Evolutionary conservation across 2,797 vertebrate genomes (phyloP), one percentile per base, ranked within the genome.

Genomic region (Cuniculus paca): DNA sequence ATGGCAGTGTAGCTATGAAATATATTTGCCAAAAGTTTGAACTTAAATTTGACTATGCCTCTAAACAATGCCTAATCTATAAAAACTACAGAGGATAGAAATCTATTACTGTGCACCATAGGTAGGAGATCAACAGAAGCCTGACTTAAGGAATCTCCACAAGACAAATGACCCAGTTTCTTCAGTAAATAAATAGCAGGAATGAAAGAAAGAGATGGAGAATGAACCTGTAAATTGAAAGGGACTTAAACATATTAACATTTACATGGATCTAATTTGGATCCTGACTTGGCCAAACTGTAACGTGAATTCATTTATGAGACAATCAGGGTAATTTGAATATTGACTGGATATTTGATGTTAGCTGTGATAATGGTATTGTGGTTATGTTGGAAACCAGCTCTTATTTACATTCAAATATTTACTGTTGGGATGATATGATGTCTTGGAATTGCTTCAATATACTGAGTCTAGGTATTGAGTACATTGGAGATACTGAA

Each of bases 11-110:
- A 52, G 58, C 87, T 91, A 9, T 95, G 60, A 94, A 90, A 80
- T 94, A 24, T 45, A 91, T 89, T 94, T 96, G 91, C 86, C 80
- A 89, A 20, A 96, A 93, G 61, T 95, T 87, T 95, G 56, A 70
- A 90, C 74, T 81, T 94, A 97, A 97, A 92, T 97, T 74, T 94
- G 52, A 88, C 42, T 78, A 77, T 97, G 79, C n/a, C 93, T 97
- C 89, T 96, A 91, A 58, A 97, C 17, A 90, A 89, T 86, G 87
- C 39, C 24, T 97, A 75, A 82, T 90, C 22, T 96, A 34, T 91
- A 87, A 89, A 94, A 97, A 96, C 79, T 87, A 45, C 45, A 90
- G 78, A 83, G 80, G 70, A 94, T 26, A 86, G 22, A 88, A 96
- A 95, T 58, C 63, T 42, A 82, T 65, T 88, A 63, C 19, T 86